Percentiles rank a stretch among this genome's conserved stretches.
Evolutionary conservation across 92 coral and sea anemone species (phyloP).

Genomic region (Zoanthus solanderi): DNA sequence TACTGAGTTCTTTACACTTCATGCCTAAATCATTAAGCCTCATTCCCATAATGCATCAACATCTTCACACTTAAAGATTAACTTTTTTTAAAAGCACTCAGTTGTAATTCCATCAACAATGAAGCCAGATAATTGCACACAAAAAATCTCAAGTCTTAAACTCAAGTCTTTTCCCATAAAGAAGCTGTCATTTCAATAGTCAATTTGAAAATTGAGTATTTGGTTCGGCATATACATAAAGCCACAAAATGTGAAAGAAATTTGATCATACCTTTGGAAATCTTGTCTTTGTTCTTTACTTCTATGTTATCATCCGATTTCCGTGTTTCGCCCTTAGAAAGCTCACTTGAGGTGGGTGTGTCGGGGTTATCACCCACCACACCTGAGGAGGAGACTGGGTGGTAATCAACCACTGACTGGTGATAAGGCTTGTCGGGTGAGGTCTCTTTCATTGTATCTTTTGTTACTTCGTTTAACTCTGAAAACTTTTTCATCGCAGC

Average conservation of each 20-base stretch:
- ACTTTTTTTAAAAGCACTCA: no score
- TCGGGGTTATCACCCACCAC: conserved; percentile 8
- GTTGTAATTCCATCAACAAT: no score
- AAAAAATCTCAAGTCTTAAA: no score
- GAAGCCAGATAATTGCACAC: no score
- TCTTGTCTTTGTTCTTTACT: background rate
- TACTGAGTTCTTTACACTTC: no score
- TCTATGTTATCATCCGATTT: background rate
- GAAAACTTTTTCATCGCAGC: conserved; percentile 73
- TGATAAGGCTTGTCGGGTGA: background rate
- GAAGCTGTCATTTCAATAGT: no score
- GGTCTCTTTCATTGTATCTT: conserved; percentile 26
- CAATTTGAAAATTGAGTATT: no score
- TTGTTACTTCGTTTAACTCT: conserved; percentile 54
- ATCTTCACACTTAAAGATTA: no score
- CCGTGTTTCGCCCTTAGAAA: background rate
- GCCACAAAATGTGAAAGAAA: background rate
- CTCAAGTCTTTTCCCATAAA: no score
- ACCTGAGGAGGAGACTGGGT: background rate
- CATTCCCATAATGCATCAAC: no score
- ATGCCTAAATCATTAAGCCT: no score
- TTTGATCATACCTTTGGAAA: background rate
- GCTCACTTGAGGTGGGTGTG: background rate
- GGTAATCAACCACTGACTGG: background rate
- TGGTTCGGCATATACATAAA: no score